A percentile compares a stretch with the other conserved stretches of the same genome.
phyloP scores from a whole-genome alignment of 2,113 vertebrate genomes.

The Phasianus colchicus region DNA sequence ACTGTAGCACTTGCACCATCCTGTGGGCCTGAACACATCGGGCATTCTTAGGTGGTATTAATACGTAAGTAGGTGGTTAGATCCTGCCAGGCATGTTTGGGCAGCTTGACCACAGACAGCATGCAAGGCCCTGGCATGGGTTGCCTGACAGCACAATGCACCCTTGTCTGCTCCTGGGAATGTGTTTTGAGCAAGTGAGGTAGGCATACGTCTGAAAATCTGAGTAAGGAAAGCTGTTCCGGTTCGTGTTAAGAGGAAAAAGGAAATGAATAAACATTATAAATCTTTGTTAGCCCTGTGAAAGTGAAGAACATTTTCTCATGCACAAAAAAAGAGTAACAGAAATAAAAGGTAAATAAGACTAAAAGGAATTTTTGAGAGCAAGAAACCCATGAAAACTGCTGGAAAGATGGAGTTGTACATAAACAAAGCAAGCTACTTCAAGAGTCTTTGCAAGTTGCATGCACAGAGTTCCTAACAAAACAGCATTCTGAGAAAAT shows the following conservation, averaged over 20 bases:
- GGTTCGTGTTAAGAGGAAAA: constrained; percentile 55
- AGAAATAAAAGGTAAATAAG: not conserved
- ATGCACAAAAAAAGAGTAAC: not conserved
- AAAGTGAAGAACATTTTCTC: constrained; percentile 1
- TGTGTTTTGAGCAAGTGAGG: constrained; percentile 8
- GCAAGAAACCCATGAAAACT: not conserved
- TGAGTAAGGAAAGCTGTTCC: constrained; percentile 59
- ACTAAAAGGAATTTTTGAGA: not conserved
- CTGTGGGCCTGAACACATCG: not conserved
- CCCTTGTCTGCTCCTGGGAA: constrained; percentile 61
- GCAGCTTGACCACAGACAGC: constrained; percentile 20
- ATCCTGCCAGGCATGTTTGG: constrained; percentile 41
- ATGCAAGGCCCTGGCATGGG: not conserved
- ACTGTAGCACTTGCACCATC: not conserved
- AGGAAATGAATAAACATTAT: constrained; percentile 58
- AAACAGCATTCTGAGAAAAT: not conserved
- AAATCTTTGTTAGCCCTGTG: constrained; percentile 1
- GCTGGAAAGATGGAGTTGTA: not conserved
- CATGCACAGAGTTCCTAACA: not conserved
- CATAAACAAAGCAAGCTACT: not conserved
- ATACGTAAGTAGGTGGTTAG: constrained; percentile 50
- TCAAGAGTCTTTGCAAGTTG: not conserved
- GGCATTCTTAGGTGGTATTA: constrained; percentile 54
- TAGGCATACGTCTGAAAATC: constrained; percentile 41
- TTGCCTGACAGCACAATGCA: constrained; percentile 33